A percentile compares a stretch with the other conserved stretches of the same genome.
These are phyloP conservation scores for Tubulanus polymorphus DNA, from an alignment of 2,888 invertebrate species.

Conservation along the genomic window DNA sequence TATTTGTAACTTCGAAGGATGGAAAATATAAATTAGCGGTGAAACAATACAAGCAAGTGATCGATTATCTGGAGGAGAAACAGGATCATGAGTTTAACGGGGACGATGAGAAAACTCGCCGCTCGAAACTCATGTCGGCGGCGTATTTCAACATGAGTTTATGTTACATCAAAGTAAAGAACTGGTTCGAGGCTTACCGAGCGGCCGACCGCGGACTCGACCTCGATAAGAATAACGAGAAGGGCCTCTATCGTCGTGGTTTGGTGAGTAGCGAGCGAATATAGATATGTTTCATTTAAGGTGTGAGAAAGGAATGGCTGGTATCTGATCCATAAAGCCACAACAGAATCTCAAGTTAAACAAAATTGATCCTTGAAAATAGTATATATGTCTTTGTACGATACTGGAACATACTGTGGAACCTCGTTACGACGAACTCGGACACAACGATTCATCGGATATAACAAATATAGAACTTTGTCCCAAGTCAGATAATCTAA, in stretches of 20 bases:
- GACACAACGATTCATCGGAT: too few species aligned
- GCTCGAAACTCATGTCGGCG: constrained; percentile 63
- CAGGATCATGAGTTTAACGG: constrained; percentile 52
- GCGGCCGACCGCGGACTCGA: constrained; percentile 74
- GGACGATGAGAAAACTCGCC: constrained; percentile 54
- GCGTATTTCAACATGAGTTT: constrained; percentile 77
- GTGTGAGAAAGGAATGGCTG: too few species aligned
- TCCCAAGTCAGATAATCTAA: too few species aligned
- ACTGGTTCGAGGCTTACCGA: constrained; percentile 68
- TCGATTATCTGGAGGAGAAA: constrained; percentile 63
- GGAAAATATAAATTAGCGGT: constrained; percentile 74
- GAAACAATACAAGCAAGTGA: constrained; percentile 80
- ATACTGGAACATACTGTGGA: too few species aligned
- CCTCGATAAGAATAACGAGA: constrained; percentile 73
- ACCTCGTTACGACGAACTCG: too few species aligned
- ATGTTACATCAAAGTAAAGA: constrained; percentile 72
- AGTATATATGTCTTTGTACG: too few species aligned
- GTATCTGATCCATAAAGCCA: too few species aligned
- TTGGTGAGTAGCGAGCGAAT: too few species aligned
- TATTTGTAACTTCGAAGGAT: constrained; percentile 35
- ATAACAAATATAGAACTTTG: too few species aligned
- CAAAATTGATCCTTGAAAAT: too few species aligned
- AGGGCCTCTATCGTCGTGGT: constrained; percentile 84
- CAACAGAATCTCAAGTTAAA: too few species aligned
- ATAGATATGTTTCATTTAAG: too few species aligned